Conservation (phyloP, 2,888 invertebrate species). For the Junonia oenone region DNA sequence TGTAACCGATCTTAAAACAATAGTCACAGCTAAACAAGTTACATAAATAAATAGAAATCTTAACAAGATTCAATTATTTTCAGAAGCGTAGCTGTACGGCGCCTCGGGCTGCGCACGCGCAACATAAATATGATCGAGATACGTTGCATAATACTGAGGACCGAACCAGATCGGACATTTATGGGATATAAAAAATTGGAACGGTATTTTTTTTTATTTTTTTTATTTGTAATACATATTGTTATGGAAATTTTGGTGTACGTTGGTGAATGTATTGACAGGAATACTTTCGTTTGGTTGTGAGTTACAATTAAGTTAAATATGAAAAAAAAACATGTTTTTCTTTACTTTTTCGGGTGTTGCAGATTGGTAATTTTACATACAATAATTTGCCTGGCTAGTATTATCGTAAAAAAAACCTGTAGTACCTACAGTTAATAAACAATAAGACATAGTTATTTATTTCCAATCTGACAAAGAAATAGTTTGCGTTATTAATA, state of each 20-base stretch:
- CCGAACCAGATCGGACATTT: constrained; percentile 43
- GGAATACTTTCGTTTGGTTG: too few relatives aligned
- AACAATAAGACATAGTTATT: too few relatives aligned
- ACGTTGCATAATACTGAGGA: constrained; percentile 48
- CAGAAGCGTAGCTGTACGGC: constrained; percentile 34
- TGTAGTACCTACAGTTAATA: too few relatives aligned
- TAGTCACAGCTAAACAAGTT: not conserved
- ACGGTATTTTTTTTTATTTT: not conserved
- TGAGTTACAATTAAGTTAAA: too few relatives aligned
- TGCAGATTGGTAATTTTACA: too few relatives aligned
- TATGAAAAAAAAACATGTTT: too few relatives aligned
- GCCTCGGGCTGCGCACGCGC: constrained; percentile 29
- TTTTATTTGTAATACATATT: not conserved
- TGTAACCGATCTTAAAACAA: not conserved
- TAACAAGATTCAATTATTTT: constrained; percentile 27
- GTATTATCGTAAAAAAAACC: too few relatives aligned
- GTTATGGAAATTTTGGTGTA: not conserved
- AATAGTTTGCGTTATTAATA: too few relatives aligned
- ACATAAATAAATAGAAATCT: constrained; percentile 24
- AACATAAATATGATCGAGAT: constrained; percentile 65
- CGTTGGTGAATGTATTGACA: not conserved
- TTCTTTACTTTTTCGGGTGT: too few relatives aligned
- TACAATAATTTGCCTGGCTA: too few relatives aligned
- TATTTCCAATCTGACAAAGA: too few relatives aligned
- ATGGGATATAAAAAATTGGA: constrained; percentile 1